These are phyloP conservation scores for Rhagoletis pomonella DNA, from an alignment of 1,140 invertebrate species.

Conservation along the genomic window DNA sequence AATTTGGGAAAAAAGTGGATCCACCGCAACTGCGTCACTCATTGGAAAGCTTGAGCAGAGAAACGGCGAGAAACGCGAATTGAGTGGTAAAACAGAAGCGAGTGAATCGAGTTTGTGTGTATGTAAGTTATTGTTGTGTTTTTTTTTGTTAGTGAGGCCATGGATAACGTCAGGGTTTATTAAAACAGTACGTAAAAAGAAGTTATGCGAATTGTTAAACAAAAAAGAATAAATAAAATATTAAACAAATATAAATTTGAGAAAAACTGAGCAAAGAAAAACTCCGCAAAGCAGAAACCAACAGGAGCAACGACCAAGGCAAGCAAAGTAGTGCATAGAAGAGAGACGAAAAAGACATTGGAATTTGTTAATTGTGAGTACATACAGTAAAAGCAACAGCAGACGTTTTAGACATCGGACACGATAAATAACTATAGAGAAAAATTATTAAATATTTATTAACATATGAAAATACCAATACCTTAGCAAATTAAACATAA, in stretches of 20 bases:
- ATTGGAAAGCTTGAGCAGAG: conserved; percentile 20
- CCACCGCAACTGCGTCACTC: conserved; percentile 28
- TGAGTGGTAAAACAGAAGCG: not conserved
- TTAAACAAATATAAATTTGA: not conserved
- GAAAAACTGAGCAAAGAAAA: not conserved
- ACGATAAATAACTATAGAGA: conserved; percentile 52
- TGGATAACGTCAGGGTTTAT: not conserved
- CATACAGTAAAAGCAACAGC: conserved; percentile 48
- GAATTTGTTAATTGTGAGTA: conserved; percentile 54
- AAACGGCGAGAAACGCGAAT: conserved; percentile 13
- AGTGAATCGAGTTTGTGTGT: not conserved
- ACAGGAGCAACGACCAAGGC: not conserved
- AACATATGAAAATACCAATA: conserved; percentile 11
- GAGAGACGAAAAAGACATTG: conserved; percentile 44
- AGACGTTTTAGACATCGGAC: not conserved
- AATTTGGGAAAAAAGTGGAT: not conserved
- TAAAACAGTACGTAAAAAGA: not conserved
- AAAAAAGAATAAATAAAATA: not conserved
- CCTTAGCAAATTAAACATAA: not conserved
- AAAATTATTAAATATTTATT: not conserved
- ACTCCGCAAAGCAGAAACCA: not conserved
- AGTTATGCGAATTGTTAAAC: not conserved
- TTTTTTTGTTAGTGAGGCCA: conserved; percentile 21
- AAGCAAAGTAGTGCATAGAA: conserved; percentile 13
- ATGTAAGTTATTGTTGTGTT: conserved; percentile 3